A percentile compares a stretch with the other conserved stretches of the same genome.
phyloP scores from a whole-genome alignment of 2,113 vertebrate genomes.

The Chlorodrepanis virens region DNA sequence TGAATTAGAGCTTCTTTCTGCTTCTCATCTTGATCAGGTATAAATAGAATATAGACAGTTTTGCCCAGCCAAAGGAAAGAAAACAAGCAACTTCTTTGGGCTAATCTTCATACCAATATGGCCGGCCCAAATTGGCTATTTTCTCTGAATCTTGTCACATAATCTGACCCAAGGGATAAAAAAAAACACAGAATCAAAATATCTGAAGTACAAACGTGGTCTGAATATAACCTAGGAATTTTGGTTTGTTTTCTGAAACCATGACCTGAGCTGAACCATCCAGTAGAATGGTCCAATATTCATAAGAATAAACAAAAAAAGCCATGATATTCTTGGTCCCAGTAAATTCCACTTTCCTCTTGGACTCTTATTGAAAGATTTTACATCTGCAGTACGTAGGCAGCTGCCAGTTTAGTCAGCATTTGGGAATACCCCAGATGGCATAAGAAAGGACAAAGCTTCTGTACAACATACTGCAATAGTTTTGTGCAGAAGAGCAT shows the following conservation, averaged over 20 bases:
- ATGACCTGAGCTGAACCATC: neutral
- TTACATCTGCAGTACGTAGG: neutral
- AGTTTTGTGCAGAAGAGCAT: neutral
- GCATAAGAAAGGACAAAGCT: neutral
- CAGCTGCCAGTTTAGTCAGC: neutral
- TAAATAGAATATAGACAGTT: neutral
- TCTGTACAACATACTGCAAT: neutral
- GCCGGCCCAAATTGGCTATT: neutral
- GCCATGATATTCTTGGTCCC: neutral
- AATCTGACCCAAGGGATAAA: neutral
- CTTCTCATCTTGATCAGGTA: neutral
- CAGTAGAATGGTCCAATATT: neutral
- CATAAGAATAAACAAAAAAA: neutral
- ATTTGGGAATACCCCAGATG: constrained; percentile 19
- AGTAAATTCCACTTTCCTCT: neutral
- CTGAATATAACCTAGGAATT: neutral
- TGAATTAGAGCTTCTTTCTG: neutral
- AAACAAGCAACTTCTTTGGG: neutral
- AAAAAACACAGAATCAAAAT: neutral
- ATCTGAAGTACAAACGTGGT: neutral
- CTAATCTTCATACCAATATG: neutral
- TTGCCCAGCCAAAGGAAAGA: neutral
- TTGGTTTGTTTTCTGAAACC: neutral
- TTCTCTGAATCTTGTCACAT: neutral
- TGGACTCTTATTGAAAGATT: neutral